Base-by-base conservation (phyloP, 2,113 vertebrate species). In the Athene cunicularia region DNA sequence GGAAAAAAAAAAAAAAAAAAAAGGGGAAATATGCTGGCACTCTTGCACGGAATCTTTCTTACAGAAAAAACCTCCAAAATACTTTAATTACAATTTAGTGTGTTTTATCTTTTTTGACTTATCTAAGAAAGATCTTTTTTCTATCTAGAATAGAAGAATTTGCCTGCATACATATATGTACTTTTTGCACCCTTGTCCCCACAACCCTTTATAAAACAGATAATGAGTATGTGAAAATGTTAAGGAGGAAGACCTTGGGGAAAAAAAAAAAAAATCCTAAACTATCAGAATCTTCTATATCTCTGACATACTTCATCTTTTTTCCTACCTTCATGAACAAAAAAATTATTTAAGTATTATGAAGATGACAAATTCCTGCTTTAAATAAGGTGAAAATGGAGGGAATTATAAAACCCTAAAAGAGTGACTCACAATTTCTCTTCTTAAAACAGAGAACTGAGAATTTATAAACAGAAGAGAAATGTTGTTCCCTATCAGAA, bases 101-200 rank as follows among this genome's bases (percentile, higher is more conserved):
- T 10, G 7, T 11, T 81, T 59, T 30, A 14, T 7, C 12, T 39
- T 55, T 63, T 77, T 68, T 58, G 1, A 37, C 4, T 79, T 49
- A 55, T 11, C 14, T 52, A 56, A 68, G 23, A 35, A 75, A 80
- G 17, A 30, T 20, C 1, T 14, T 5, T 66, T 85, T 82, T 14
- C 3, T 66, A 10, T 62, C 20, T 35, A 39, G 17, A 56, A 72
- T 8, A 56, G 19, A 77, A 63, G 6, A 73, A 64, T 4, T 49
- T 14, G 70, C 2, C 5, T 56, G n/a, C 8, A 55, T 53, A 47
- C 14, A 35, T 5, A 41, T 16, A 49, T 1, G 0, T 22, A 49
- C 5, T 67, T 77, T 73, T 52, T 67, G 4, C 12, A 22, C 5
- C 8, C 5, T 70, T 63, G 3, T 58, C 32, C 16, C 21, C 22